Evolutionary conservation across 1,140 invertebrate species (phyloP).

Genomic region (Anoplolepis gracilipes): DNA sequence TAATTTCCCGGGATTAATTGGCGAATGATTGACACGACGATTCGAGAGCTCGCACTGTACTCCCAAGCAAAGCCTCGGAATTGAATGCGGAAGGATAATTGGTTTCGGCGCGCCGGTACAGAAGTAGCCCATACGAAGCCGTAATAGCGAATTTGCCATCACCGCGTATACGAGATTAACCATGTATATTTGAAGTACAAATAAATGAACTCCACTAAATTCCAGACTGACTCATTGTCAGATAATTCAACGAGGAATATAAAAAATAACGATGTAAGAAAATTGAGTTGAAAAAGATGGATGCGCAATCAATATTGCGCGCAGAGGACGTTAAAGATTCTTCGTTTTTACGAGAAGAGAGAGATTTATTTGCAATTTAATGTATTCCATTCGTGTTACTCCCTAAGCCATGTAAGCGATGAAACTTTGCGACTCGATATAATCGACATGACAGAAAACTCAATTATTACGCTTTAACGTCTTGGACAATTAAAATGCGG

Average conservation of each 20-base stretch:
- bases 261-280: neutral
- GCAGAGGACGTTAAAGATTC: neutral
- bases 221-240: conserved; percentile 11
- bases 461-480: conserved; percentile 34
- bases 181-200: conserved; percentile 44
- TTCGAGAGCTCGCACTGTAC: conserved; percentile 62
- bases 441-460: conserved; percentile 46
- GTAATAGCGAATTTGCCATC: conserved; percentile 69
- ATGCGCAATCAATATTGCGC: neutral
- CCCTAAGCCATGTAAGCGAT: neutral
- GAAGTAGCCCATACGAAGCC: conserved; percentile 64
- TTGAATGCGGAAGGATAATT: conserved; percentile 71
- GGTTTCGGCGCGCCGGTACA: conserved; percentile 63
- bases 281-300: neutral
- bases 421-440: conserved; percentile 17
- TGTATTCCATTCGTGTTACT: neutral
- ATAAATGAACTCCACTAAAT: conserved; percentile 42
- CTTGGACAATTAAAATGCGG: neutral
- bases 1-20: conserved; percentile 74
- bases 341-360: neutral
- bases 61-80: conserved; percentile 61
- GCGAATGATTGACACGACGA: conserved; percentile 73
- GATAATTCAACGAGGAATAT: neutral
- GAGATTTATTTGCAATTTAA: conserved; percentile 19
- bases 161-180: conserved; percentile 46